Percentiles rank a stretch among this genome's conserved stretches.
Conservation (phyloP, 2,113 vertebrate species). For the Apistogramma diplotaenia region DNA sequence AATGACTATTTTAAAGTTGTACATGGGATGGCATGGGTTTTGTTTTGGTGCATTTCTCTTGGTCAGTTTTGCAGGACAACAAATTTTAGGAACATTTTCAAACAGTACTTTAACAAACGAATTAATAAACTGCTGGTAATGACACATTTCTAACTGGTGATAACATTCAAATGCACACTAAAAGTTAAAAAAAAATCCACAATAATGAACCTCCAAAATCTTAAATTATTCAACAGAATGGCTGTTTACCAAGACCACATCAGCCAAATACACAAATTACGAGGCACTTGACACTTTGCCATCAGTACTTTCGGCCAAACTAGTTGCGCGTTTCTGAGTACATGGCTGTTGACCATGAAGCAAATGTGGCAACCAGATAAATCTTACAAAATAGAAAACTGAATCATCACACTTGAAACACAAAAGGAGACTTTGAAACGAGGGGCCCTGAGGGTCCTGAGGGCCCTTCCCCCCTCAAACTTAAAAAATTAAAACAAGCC, state of each 20-base stretch:
- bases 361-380: slow-evolving; percentile 42
- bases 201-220: background rate
- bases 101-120: too few relatives aligned
- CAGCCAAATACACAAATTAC: slow-evolving; percentile 12
- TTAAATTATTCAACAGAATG: background rate
- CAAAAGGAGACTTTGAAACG: slow-evolving; percentile 47
- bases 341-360: slow-evolving; percentile 42
- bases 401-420: slow-evolving; percentile 55
- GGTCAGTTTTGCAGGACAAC: background rate
- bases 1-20: background rate
- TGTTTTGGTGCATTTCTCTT: background rate
- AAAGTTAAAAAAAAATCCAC: background rate
- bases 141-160: background rate
- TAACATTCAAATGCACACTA: background rate
- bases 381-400: slow-evolving; percentile 18
- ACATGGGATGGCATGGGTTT: background rate
- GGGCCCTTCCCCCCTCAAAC: background rate
- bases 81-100: background rate
- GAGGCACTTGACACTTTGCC: slow-evolving; percentile 5
- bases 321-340: slow-evolving; percentile 12
- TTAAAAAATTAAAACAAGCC: slow-evolving; percentile 34
- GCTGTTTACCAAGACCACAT: background rate
- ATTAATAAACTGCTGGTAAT: background rate
- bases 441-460: background rate
- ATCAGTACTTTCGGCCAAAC: slow-evolving; percentile 25